phyloP scores from a whole-genome alignment of 2,888 invertebrate species.

The Anaspis maculata region DNA sequence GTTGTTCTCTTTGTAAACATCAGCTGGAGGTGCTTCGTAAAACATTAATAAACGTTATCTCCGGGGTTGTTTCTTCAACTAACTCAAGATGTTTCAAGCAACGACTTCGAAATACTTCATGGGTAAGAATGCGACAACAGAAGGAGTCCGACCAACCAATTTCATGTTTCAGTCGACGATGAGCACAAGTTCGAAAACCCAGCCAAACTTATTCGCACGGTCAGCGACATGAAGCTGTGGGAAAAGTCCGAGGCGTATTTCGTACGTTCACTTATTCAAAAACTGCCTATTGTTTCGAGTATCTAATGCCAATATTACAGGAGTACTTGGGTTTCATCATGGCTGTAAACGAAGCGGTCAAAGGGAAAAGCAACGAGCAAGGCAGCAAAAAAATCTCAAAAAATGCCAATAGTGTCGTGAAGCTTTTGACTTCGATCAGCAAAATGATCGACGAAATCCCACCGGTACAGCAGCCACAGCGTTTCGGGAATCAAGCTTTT shows the following conservation, averaged over 20 bases:
- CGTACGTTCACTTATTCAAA: conserved; percentile 46
- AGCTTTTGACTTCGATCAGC: conserved; percentile 63
- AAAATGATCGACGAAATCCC: conserved; percentile 73
- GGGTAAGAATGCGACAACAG: too few relatives aligned
- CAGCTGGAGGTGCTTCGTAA: too few relatives aligned
- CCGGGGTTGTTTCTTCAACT: too few relatives aligned
- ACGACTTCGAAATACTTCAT: too few relatives aligned
- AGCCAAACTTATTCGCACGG: conserved; percentile 54
- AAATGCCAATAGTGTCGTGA: conserved; percentile 52
- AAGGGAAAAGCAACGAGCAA: conserved; percentile 61
- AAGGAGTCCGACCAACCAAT: too few relatives aligned
- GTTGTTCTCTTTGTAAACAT: too few relatives aligned
- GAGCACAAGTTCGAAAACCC: conserved; percentile 59
- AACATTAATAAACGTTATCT: too few relatives aligned
- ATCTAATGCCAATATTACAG: conserved; percentile 35
- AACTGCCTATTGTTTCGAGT: conserved; percentile 6
- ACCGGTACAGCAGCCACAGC: conserved; percentile 84
- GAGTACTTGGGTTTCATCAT: conserved; percentile 83
- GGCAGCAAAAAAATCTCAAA: conserved; percentile 50
- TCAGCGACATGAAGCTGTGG: conserved; percentile 70
- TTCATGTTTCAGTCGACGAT: too few relatives aligned
- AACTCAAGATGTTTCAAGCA: too few relatives aligned
- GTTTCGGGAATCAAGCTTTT: conserved; percentile 95
- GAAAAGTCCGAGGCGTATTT: conserved; percentile 79
- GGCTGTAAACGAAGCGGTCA: conserved; percentile 78